phyloP scores from a whole-genome alignment of 2,113 vertebrate species.

The Muscicapa adusta region DNA sequence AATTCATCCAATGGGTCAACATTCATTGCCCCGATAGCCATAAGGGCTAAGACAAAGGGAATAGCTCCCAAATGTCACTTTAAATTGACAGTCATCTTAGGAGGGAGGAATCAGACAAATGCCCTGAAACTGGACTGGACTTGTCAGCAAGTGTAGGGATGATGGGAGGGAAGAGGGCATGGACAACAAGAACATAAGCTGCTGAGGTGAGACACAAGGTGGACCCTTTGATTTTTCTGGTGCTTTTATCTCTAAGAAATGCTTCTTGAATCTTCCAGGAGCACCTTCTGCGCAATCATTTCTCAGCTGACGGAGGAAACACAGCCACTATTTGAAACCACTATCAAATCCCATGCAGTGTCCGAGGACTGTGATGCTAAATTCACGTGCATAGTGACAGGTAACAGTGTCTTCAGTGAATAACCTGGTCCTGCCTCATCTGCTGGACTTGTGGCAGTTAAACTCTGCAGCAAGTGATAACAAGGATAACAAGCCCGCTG shows the following conservation, averaged over 20 bases:
- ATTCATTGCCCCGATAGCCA: neutral
- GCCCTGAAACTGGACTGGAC: neutral
- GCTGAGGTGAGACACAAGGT: neutral
- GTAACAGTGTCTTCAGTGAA: conserved; percentile 66
- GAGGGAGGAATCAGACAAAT: neutral
- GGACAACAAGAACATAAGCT: neutral
- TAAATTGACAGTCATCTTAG: neutral
- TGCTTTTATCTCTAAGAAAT: conserved; percentile 54
- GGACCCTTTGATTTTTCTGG: neutral
- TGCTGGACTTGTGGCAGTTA: neutral
- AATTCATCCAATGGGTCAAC: neutral
- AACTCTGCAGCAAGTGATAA: neutral
- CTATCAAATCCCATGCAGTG: conserved; percentile 91
- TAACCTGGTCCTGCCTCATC: neutral
- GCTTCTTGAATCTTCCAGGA: conserved; percentile 81
- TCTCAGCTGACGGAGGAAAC: conserved; percentile 96
- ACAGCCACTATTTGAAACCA: conserved; percentile 92
- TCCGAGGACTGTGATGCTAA: conserved; percentile 91
- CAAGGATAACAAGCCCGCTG: neutral
- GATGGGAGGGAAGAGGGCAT: neutral
- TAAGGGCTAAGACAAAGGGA: neutral
- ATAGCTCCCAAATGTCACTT: neutral
- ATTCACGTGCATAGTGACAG: conserved; percentile 94
- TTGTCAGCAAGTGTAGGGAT: neutral
- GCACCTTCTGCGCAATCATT: conserved; percentile 95